Evolutionary conservation across 2,113 vertebrate species (phyloP), one percentile per base, ranked within the genome.

Genomic region (Phaetusa simplex): DNA sequence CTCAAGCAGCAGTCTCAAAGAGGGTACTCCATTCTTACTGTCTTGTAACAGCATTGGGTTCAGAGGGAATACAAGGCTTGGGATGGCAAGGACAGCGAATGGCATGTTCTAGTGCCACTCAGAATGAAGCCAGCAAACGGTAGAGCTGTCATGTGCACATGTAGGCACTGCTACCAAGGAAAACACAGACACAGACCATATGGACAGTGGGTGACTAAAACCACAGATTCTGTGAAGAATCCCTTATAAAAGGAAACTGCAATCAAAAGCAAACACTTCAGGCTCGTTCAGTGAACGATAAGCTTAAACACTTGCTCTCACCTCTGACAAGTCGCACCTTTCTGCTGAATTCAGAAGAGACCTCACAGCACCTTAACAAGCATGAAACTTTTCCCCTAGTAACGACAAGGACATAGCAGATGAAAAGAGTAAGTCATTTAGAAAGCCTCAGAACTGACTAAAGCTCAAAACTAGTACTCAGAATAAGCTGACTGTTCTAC

Each of bases 141-240:
- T 4, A 66, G 62, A 64, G 72, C 47, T 86, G 29, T 10, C 29
- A 5, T 0, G 14, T 4, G 55, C 59, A n/a, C 6, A 0, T 0
- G 22, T 3, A 45, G n/a, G n/a, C 52, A 14, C 32, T 70, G 73
- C 53, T 56, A 36, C 45, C 71, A 18, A 29, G 62, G 22, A 40
- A 52, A 55, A 62, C 30, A 53, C 4, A 29, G 59, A 16, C 70
- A 30, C 20, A 13, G 81, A 11, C 21, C 8, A 0, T 4, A 21
- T 2, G 1, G 11, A 17, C 6, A 29, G 21, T 8, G n/a, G 11
- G 17, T 38, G 61, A 76, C 55, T 27, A 58, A 34, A 71, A 59
- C 26, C 40, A 47, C 47, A 53, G 47, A 9, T 62, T n/a, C 45
- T 67, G 27, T 34, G 7, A 22, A 17, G 62, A 70, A 77, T 12